Conservation (phyloP, 2,113 vertebrate genomes). For the Excalfactoria chinensis region DNA sequence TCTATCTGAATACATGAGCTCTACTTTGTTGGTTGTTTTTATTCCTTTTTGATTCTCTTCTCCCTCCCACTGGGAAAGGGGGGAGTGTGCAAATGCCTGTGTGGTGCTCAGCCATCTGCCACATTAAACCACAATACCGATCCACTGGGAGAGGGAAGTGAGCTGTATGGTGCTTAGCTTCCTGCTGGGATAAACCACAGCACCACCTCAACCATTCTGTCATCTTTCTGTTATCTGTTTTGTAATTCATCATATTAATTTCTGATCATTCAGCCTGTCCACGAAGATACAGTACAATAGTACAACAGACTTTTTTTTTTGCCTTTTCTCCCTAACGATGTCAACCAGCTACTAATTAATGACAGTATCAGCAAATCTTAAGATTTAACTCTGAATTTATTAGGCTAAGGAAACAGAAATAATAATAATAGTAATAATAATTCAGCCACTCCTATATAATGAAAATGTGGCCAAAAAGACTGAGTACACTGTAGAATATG, state of each 20-base stretch:
- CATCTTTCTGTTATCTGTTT: background rate
- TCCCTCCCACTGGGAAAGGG: no score
- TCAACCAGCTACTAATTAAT: background rate
- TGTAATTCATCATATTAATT: background rate
- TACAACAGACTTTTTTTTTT: background rate
- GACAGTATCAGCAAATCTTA: background rate
- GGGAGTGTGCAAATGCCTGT: background rate
- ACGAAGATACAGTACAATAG: background rate
- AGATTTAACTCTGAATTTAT: background rate
- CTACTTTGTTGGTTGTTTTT: no score
- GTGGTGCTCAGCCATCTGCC: background rate
- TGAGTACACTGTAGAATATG: background rate
- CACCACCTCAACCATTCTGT: background rate
- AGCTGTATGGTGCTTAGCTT: background rate
- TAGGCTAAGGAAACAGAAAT: background rate
- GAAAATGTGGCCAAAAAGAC: background rate
- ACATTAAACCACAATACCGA: background rate
- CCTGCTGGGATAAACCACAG: background rate
- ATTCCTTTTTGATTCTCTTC: no score
- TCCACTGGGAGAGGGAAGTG: background rate
- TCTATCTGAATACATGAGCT: no score
- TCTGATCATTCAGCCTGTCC: background rate
- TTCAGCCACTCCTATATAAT: background rate
- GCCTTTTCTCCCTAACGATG: background rate
- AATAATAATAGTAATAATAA: background rate